A percentile compares a stretch with the other conserved stretches of the same genome.
phyloP scores from a whole-genome alignment of 2,888 invertebrate genomes.

The Agrochola lota region DNA sequence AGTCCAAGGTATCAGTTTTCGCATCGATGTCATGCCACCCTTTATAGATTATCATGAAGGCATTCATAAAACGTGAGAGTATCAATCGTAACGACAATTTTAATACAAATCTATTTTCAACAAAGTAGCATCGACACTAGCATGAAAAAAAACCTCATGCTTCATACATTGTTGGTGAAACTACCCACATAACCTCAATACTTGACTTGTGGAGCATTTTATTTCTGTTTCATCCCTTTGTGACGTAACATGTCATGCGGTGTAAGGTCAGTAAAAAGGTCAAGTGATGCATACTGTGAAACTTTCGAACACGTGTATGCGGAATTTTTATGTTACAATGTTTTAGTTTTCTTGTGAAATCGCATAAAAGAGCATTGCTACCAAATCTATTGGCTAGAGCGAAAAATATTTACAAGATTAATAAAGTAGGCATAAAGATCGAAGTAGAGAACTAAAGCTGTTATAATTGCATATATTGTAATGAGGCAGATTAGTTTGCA shows the following conservation, averaged over 20 bases:
- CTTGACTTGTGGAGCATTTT: slow-evolving; percentile 42
- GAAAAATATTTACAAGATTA: not conserved
- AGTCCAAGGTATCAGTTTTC: no score
- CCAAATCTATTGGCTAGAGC: not conserved
- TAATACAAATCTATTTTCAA: not conserved
- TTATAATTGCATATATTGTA: not conserved
- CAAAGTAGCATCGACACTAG: not conserved
- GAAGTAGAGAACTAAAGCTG: not conserved
- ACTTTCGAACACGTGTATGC: not conserved
- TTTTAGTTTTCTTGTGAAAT: not conserved
- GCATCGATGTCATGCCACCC: no score
- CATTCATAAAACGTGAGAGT: not conserved
- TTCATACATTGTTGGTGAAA: not conserved
- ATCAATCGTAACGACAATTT: not conserved
- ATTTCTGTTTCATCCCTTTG: slow-evolving; percentile 52
- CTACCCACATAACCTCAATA: slow-evolving; percentile 15
- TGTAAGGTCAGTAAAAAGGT: slow-evolving; percentile 42
- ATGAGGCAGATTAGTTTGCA: not conserved
- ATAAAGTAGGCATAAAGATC: not conserved
- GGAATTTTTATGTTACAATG: not conserved
- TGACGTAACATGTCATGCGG: slow-evolving; percentile 29
- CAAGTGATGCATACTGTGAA: slow-evolving; percentile 24
- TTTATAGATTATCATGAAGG: not conserved
- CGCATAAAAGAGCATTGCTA: not conserved
- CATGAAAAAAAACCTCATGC: not conserved